A percentile compares a stretch with the other conserved stretches of the same genome.
These are phyloP conservation scores for Choloepus hoffmanni DNA, from an alignment of 2,113 vertebrate genomes.

Conservation along the genomic window DNA sequence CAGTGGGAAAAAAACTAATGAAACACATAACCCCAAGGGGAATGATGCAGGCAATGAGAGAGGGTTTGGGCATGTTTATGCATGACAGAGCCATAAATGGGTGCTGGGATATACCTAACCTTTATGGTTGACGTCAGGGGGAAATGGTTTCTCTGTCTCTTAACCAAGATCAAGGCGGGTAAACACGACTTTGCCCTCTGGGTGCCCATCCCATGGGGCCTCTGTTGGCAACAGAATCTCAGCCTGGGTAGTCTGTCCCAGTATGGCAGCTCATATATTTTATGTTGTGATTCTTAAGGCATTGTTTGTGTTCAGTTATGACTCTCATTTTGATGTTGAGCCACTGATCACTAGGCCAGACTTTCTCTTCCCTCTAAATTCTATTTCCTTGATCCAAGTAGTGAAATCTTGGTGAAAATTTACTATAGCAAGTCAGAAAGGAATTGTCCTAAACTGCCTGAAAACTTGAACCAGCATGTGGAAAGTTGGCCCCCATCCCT, in stretches of 20 bases:
- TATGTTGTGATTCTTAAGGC: slow-evolving; percentile 61
- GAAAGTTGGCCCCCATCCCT: background rate
- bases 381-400: slow-evolving; percentile 42
- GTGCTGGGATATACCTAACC: slow-evolving; percentile 78
- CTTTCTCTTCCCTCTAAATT: slow-evolving; percentile 29
- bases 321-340: slow-evolving; percentile 10
- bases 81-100: slow-evolving; percentile 72
- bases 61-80: slow-evolving; percentile 52
- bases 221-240: slow-evolving; percentile 64
- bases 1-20: slow-evolving; percentile 65
- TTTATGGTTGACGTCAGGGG: slow-evolving; percentile 77
- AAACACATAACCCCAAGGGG: slow-evolving; percentile 59
- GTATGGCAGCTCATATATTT: slow-evolving; percentile 61
- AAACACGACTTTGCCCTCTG: slow-evolving; percentile 61
- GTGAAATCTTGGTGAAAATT: slow-evolving; percentile 10
- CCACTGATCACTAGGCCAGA: background rate
- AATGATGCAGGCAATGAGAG: background rate
- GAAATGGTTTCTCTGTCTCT: slow-evolving; percentile 64
- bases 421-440: background rate
- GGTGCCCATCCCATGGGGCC: slow-evolving; percentile 68
- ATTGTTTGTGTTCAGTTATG: background rate
- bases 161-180: slow-evolving; percentile 57
- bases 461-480: background rate
- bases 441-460: slow-evolving; percentile 8
- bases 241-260: slow-evolving; percentile 55